phyloP scores from a whole-genome alignment of 2,888 invertebrate species.

The Eupithecia exiguata region DNA sequence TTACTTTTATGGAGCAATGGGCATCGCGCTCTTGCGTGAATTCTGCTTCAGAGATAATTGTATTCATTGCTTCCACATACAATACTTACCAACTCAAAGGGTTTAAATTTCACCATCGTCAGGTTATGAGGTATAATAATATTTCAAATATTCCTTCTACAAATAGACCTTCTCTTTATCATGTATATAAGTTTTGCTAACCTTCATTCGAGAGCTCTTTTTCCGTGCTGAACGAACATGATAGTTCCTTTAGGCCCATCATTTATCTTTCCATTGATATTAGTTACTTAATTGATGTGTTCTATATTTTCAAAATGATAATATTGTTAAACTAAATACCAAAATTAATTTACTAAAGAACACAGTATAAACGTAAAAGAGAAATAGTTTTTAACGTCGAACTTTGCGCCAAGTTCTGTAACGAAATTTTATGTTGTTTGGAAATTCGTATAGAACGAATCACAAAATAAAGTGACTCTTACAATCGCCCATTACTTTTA shows the following conservation, averaged over 20 bases:
- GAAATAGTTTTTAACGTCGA: neutral
- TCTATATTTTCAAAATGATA: neutral
- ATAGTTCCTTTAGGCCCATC: neutral
- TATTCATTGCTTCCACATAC: constrained; percentile 34
- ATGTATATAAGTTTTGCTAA: neutral
- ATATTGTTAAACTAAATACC: neutral
- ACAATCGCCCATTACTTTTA: constrained; percentile 19
- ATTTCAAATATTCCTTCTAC: too few relatives aligned
- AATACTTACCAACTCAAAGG: constrained; percentile 16
- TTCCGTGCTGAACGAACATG: neutral
- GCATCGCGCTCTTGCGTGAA: constrained; percentile 39
- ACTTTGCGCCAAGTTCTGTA: neutral
- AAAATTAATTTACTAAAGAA: neutral
- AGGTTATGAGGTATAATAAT: neutral
- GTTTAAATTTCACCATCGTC: constrained; percentile 1
- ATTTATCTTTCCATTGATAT: neutral
- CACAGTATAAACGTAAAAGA: neutral
- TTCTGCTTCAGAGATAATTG: constrained; percentile 39
- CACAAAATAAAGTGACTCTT: constrained; percentile 22
- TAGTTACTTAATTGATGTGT: neutral
- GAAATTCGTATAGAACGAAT: neutral
- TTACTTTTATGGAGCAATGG: constrained; percentile 36
- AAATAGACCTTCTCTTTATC: neutral
- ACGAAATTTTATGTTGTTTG: constrained; percentile 4
- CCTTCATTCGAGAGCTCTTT: neutral